These are phyloP conservation scores for Gallinago paraguaiae DNA, from an alignment of 2,113 vertebrate genomes.

Conservation along the genomic window DNA sequence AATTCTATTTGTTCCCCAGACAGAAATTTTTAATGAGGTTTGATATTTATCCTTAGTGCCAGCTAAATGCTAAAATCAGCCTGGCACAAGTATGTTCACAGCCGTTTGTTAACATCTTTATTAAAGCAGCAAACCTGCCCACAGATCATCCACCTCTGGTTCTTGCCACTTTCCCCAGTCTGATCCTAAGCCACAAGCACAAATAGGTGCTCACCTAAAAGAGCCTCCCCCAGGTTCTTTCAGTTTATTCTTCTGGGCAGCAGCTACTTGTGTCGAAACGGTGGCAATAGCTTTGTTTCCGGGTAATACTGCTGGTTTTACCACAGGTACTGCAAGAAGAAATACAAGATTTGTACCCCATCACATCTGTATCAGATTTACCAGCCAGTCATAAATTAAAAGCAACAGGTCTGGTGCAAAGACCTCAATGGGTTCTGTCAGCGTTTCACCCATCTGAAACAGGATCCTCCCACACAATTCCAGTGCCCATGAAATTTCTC, in stretches of 20 bases:
- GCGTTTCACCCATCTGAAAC: neutral
- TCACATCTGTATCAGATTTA: neutral
- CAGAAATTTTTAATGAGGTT: slow-evolving; percentile 22
- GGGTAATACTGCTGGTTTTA: slow-evolving; percentile 82
- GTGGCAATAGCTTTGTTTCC: slow-evolving; percentile 81
- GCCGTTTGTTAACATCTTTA: neutral
- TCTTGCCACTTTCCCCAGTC: neutral
- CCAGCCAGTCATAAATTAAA: neutral
- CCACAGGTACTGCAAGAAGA: slow-evolving; percentile 79
- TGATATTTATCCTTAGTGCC: neutral
- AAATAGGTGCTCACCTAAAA: slow-evolving; percentile 83
- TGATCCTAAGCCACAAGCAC: neutral
- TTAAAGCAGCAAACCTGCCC: neutral
- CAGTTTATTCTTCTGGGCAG: slow-evolving; percentile 88
- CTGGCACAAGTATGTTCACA: neutral
- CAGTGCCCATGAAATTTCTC: neutral
- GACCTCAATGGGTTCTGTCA: neutral
- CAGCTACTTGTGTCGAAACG: slow-evolving; percentile 77
- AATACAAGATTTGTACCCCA: neutral
- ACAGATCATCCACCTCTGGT: neutral
- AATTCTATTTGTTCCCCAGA: slow-evolving; percentile 8
- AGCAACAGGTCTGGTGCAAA: neutral
- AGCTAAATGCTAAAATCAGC: slow-evolving; percentile 21
- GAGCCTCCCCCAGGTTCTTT: slow-evolving; percentile 91
- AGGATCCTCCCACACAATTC: neutral